phyloP scores from a whole-genome alignment of 2,888 invertebrate species.

The Drosophila rubida region DNA sequence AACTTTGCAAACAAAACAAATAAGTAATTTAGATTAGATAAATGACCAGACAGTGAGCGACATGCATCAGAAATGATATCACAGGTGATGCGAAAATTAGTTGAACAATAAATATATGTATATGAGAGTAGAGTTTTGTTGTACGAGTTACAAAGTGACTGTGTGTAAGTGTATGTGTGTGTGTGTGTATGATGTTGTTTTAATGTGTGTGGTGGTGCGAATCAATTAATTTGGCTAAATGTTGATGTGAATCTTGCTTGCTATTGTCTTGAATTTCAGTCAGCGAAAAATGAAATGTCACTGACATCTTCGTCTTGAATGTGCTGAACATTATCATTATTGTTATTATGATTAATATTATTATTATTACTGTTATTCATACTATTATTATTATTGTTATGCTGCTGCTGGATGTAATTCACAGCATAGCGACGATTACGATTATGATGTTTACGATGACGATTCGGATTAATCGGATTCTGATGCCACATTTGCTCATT shows the following conservation, averaged over 20 bases:
- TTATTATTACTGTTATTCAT: too few relatives aligned
- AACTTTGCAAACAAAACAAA: slow-evolving; percentile 23
- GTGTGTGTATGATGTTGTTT: not conserved
- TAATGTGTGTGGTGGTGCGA: slow-evolving; percentile 4
- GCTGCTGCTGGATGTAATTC: not conserved
- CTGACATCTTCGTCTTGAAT: slow-evolving; percentile 32
- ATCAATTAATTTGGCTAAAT: slow-evolving; percentile 29
- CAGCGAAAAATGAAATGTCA: slow-evolving; percentile 61
- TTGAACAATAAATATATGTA: slow-evolving; percentile 15
- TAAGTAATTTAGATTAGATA: slow-evolving; percentile 30
- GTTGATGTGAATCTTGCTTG: not conserved
- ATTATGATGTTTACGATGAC: not conserved
- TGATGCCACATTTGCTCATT: slow-evolving; percentile 52
- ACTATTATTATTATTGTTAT: slow-evolving; percentile 28
- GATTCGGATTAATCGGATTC: slow-evolving; percentile 4
- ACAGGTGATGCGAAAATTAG: not conserved
- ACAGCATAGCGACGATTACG: not conserved
- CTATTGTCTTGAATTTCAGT: slow-evolving; percentile 32
- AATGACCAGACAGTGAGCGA: not conserved
- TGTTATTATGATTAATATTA: slow-evolving; percentile 15
- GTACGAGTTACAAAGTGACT: not conserved
- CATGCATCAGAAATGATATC: slow-evolving; percentile 30
- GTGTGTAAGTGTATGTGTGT: slow-evolving; percentile 5
- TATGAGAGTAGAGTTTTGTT: slow-evolving; percentile 6
- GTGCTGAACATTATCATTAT: slow-evolving; percentile 27